Evolutionary conservation across 2,888 invertebrate genomes (phyloP).

Genomic region (Phalangium opilio): DNA sequence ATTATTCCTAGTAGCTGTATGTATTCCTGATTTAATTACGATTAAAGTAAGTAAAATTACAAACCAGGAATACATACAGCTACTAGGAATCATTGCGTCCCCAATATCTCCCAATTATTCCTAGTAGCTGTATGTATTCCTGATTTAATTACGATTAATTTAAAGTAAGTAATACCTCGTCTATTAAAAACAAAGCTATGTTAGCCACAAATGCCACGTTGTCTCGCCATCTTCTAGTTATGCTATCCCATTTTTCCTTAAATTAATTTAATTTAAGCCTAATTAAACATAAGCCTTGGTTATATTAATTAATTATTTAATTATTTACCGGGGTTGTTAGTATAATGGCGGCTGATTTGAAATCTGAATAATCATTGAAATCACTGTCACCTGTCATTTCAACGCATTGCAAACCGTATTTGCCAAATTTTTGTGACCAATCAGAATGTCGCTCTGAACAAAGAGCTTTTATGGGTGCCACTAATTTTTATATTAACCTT

Average conservation of each 20-base stretch:
- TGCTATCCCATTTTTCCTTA: constrained; percentile 56
- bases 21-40: too few species aligned
- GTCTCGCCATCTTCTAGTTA: constrained; percentile 58
- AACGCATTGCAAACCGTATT: constrained; percentile 44
- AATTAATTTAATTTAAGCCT: constrained; percentile 7
- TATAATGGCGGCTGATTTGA: constrained; percentile 39
- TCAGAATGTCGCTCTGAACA: constrained; percentile 54
- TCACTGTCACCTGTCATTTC: constrained; percentile 66
- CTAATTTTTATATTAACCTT: constrained; percentile 31
- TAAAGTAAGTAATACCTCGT: too few species aligned
- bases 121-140: too few species aligned
- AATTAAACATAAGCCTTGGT: too few species aligned
- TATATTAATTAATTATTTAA: not conserved
- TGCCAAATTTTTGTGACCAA: constrained; percentile 53
- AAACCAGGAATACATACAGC: too few species aligned
- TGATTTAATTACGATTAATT: too few species aligned
- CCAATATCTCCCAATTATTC: too few species aligned
- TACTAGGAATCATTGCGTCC: too few species aligned
- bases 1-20: too few species aligned
- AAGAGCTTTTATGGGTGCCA: constrained; percentile 64
- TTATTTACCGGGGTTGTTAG: constrained; percentile 56
- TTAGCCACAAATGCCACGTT: constrained; percentile 43
- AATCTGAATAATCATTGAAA: constrained; percentile 38
- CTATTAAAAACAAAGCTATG: constrained; percentile 49
- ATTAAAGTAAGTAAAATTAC: too few species aligned